A percentile compares a stretch with the other conserved stretches of the same genome.
Conservation (phyloP, 2,888 invertebrate genomes). For the Cephus rjabovi region DNA sequence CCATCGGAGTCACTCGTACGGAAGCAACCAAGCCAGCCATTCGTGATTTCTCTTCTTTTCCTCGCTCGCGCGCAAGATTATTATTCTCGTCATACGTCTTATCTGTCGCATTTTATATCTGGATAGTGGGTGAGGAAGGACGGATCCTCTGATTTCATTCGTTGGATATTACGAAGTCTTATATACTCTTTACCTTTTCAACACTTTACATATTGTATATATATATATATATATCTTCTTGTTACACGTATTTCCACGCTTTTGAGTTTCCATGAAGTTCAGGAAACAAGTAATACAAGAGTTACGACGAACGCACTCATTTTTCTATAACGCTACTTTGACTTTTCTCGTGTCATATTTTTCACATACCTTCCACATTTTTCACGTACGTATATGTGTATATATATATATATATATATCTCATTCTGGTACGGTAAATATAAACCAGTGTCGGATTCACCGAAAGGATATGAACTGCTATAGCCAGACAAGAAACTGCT, state of each 20-base stretch:
- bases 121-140: neutral
- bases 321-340: neutral
- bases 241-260: neutral
- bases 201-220: neutral
- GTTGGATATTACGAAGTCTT: neutral
- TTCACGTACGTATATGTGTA: neutral
- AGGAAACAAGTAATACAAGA: neutral
- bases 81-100: neutral
- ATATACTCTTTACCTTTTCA: neutral
- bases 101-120: neutral
- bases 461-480: neutral
- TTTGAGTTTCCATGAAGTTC: neutral
- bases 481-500: neutral
- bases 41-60: neutral
- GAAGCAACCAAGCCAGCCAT: neutral
- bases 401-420: too few species aligned
- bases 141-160: neutral
- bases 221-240: neutral
- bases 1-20: neutral
- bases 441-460: neutral
- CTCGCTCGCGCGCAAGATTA: neutral
- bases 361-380: neutral
- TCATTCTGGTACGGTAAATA: neutral
- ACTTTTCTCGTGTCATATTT: neutral
- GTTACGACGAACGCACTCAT: neutral